Conservation (phyloP, 2,888 invertebrate species). For the Elegia similella region DNA sequence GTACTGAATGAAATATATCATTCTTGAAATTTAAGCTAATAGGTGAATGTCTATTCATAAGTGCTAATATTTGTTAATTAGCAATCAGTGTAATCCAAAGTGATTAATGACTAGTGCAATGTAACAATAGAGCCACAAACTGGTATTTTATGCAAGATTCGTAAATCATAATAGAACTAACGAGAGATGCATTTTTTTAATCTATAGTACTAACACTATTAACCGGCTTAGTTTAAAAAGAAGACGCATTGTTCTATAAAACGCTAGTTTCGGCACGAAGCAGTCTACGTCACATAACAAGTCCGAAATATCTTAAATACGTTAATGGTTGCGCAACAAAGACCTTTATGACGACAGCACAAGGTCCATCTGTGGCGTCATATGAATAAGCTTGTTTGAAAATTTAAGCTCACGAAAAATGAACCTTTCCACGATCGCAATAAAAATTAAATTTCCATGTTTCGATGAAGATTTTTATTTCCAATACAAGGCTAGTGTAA, state of each 20-base stretch:
- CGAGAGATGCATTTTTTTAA: too few relatives aligned
- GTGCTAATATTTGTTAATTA: slow-evolving; percentile 20
- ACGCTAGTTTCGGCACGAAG: slow-evolving; percentile 78
- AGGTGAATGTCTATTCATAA: not conserved
- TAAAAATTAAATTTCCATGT: slow-evolving; percentile 52
- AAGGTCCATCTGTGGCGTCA: slow-evolving; percentile 37
- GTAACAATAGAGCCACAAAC: slow-evolving; percentile 35
- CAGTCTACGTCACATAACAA: slow-evolving; percentile 62
- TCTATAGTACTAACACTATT: slow-evolving; percentile 55
- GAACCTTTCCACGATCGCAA: slow-evolving; percentile 39
- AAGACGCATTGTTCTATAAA: slow-evolving; percentile 70
- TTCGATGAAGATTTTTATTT: slow-evolving; percentile 41
- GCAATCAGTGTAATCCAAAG: slow-evolving; percentile 35
- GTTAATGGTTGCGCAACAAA: slow-evolving; percentile 35
- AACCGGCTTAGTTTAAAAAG: slow-evolving; percentile 65
- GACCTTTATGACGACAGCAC: slow-evolving; percentile 34
- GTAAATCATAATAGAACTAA: too few relatives aligned
- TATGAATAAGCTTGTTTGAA: slow-evolving; percentile 28
- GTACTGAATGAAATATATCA: not conserved
- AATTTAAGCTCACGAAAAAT: slow-evolving; percentile 43
- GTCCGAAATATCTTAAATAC: slow-evolving; percentile 51
- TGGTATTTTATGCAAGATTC: slow-evolving; percentile 42
- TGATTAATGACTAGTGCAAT: slow-evolving; percentile 22
- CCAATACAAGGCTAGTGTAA: slow-evolving; percentile 50
- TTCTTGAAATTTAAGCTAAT: not conserved